phyloP scores from a whole-genome alignment of 2,888 invertebrate species.

The Iphiclides podalirius region DNA sequence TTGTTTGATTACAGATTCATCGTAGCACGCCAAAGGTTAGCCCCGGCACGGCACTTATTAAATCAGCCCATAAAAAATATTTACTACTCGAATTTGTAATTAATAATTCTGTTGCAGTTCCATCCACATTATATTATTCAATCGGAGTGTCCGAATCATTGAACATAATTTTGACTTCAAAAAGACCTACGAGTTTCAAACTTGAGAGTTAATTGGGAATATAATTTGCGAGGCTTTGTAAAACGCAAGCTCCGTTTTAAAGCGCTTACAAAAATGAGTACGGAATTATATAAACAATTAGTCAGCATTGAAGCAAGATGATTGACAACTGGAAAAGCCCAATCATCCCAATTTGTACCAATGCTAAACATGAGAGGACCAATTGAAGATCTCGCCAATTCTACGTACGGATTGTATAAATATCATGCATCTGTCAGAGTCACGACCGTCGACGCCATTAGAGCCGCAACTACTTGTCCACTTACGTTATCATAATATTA shows the following conservation, averaged over 20 bases:
- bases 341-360: constrained; percentile 62
- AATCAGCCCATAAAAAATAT: constrained; percentile 17
- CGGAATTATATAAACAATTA: constrained; percentile 42
- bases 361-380: constrained; percentile 44
- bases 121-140: constrained; percentile 3
- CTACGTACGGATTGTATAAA: constrained; percentile 40
- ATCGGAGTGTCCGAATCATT: constrained; percentile 1
- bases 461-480: neutral
- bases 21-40: constrained; percentile 26
- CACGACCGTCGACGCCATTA: neutral
- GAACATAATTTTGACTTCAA: neutral
- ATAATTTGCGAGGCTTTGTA: no score
- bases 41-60: constrained; percentile 17
- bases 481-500: neutral
- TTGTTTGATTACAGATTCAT: constrained; percentile 33
- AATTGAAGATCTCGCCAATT: constrained; percentile 44
- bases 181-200: neutral
- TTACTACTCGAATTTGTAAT: constrained; percentile 12
- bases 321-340: constrained; percentile 49
- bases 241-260: neutral
- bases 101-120: constrained; percentile 16
- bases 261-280: constrained; percentile 12
- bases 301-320: constrained; percentile 43
- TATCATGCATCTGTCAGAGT: constrained; percentile 13
- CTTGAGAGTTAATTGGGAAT: constrained; percentile 4